Evolutionary conservation across 2,113 vertebrate genomes (phyloP), one percentile per base, ranked within the genome.

Genomic region (Seriola rivoliana): DNA sequence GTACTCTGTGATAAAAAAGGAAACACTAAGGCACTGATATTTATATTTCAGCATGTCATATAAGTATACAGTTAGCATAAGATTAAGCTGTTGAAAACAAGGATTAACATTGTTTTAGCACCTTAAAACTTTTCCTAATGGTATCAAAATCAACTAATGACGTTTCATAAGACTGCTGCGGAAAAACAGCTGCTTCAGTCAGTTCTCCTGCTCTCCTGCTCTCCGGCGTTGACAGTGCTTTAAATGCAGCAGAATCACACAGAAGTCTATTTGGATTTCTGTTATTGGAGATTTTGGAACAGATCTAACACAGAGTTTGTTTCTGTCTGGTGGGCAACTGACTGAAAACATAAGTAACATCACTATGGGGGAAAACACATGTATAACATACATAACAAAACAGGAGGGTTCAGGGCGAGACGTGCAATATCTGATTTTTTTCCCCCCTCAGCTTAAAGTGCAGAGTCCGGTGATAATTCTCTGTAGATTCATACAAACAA

Each of bases 1-100:
- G 68, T 19, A 34, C 57, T 84, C 8, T 42, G 58, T 68, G 58
- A 62, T 60, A 48, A 79, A 74, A 67, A 55, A 44, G 58, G 32
- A 73, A 36, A 75, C 44, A 23, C 17, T 46, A 7, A 29, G 23
- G 50, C 5, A 59, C 34, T 36, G 8, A 21, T 32, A 65, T 59
- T 77, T 58, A 36, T 36, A 57, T 23, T 59, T 46, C 29, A 36
- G 54, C 3, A 4, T 36, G 4, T 57, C 7, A 44, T 1, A 0
- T 29, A 1, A 36, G 21, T 70, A 0, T 48, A n/a, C 6, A 59
- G 40, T 8, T 16, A 48, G n/a, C 8, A 59, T 4, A 29, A 36
- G 11, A 34, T 19, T 13, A 50, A 14, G 62, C 6, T 16, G 25
- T 48, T n/a, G 8, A 46, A 50, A 66, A 34, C 25, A 46, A 23